Base-by-base conservation (phyloP, 2,113 vertebrate species). In the Embiotoca jacksoni region DNA sequence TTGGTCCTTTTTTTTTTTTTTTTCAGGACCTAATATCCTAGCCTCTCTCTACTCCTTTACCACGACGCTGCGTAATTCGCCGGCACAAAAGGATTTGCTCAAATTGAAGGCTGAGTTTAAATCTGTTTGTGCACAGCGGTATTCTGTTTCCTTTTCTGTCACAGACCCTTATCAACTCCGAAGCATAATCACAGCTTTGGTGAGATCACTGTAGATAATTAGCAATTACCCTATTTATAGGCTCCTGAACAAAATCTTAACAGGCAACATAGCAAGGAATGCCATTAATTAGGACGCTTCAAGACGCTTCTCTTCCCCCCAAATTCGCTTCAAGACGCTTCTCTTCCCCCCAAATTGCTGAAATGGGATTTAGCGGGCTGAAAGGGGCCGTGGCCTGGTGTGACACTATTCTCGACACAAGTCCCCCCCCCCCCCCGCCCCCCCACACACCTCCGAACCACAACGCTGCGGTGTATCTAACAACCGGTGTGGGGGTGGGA, bases 131-230 rank as follows among this genome's bases (percentile, higher is more conserved):
- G 56, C 75, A 54, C 39, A 77, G 67, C 78, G 37, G 55, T 67
- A 9, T 65, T 69, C 49, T 33, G 13, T 71, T 82, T 80, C 76
- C 56, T 83, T 83, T 68, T 65, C 50, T 82, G 75, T 82, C 84
- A 75, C 81, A 75, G 67, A 61, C 70, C 55, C 80, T 86, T 71
- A 86, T 92, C 82, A 88, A 47, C 81, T 83, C 56, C 65, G 72
- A 64, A 71, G 83, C 63, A 61, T 88, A 90, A 90, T 88, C 83
- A 88, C 85, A 91, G 88, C 86, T 88, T 89, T 84, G 68, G 73
- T 80, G 72, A 67, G 70, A 86, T 88, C 76, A 50, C 77, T 74
- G 74, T 52, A 80, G 72, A 82, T 89, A 87, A 91, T 91, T 85
- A 89, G 77, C 84, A 87, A 84, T 90, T 89, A 85, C 49, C 72